Base-by-base conservation (phyloP, 2,888 invertebrate species). In the Hypsopygia costalis region DNA sequence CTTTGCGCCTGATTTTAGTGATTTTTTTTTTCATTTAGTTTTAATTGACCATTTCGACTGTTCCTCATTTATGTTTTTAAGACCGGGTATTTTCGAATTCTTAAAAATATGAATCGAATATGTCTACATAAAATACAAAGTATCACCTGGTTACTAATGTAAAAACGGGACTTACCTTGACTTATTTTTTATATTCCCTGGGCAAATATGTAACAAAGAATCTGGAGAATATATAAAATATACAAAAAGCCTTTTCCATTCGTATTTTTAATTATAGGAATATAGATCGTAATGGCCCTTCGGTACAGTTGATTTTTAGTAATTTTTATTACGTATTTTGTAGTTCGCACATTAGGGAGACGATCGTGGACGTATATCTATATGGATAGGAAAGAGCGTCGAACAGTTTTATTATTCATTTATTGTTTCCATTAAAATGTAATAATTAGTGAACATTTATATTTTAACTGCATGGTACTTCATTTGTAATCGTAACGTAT, bases 341-440 rank as follows among this genome's bases (percentile, higher is more conserved):
- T 49, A 49, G 48, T 40, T 43, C 34, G 38, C 43, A 31, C 7
- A 10, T 31, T 31, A 44, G 43, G 40, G 45, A 55, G 42, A 41
- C 46, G 44, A 64, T 69, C 69, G 71, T 70, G 66, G 61, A 62
- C 55, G 58, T 67, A 69, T 68, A 49, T 51, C 48, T 58, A 60
- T 65, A 54, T 49, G 58, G 60, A 61, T 61, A 60, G 51, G 52
- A 57, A 55, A n/a, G n/a, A n/a, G n/a, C 58, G 53, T 58, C 50
- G 68, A 64, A 57, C 64, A 62, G 85, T 87, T 88, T 88, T 87
- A 86, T 87, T 87, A 85, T 87, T 76, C 87, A 87, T 81, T 87
- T 88, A 86, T 88, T 87, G 76, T 85, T 83, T 86, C 78, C 59
- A 75, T 79, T 75, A 55, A 63, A 73, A 72, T 74, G 66, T 73